These are phyloP conservation scores for Gibbula magus DNA, from an alignment of 2,888 invertebrate species.

Conservation along the genomic window DNA sequence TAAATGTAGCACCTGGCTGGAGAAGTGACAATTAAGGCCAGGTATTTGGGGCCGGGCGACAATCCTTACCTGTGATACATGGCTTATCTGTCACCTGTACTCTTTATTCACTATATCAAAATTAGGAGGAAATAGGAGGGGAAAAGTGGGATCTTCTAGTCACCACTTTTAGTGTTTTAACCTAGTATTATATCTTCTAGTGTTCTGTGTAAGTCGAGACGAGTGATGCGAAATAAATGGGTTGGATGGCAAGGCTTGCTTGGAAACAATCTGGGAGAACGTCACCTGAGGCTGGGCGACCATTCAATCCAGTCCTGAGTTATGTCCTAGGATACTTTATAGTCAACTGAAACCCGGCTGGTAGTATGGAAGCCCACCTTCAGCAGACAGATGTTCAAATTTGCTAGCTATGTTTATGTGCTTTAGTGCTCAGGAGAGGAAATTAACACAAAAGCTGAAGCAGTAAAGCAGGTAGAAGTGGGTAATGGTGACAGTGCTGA, in stretches of 20 bases:
- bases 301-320: background rate
- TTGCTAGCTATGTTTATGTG: background rate
- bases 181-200: background rate
- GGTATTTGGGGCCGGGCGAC: background rate
- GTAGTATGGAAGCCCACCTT: background rate
- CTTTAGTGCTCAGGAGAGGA: background rate
- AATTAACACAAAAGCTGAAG: background rate
- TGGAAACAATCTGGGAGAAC: background rate
- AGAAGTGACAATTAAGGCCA: background rate
- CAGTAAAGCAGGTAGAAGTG: background rate
- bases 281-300: background rate
- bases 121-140: background rate
- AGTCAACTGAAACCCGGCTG: background rate
- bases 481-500: background rate
- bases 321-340: background rate
- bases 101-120: background rate
- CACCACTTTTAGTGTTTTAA: background rate
- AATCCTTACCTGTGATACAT: background rate
- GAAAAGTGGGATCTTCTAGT: conserved; percentile 2
- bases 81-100: background rate
- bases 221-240: background rate
- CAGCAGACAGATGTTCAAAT: conserved; percentile 3
- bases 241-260: background rate
- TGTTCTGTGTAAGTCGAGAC: background rate
- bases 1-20: background rate